Conservation (phyloP, 2,113 vertebrate species). For the Nematolebias whitei region DNA sequence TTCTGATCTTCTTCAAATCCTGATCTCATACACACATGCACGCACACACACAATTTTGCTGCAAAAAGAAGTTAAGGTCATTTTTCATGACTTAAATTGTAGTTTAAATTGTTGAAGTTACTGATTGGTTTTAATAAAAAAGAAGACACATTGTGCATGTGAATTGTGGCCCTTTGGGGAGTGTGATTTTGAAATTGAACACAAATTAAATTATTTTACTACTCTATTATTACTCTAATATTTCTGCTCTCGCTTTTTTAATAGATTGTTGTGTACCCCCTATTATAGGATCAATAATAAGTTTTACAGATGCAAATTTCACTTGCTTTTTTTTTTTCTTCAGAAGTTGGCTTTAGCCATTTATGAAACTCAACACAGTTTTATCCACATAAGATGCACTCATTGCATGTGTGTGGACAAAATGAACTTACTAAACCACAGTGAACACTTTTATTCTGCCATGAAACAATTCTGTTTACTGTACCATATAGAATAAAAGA, state of each 20-base stretch:
- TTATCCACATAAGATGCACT: too few species aligned
- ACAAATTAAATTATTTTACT: too few species aligned
- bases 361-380: too few species aligned
- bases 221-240: too few species aligned
- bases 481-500: too few species aligned
- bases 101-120: constrained; percentile 61
- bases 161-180: background rate
- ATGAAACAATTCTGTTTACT: too few species aligned
- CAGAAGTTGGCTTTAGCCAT: background rate
- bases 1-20: constrained; percentile 32
- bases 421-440: too few species aligned
- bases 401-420: too few species aligned
- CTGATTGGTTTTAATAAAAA: constrained; percentile 72
- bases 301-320: background rate
- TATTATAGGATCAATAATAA: too few species aligned
- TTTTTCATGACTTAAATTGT: constrained; percentile 51
- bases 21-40: constrained; percentile 4
- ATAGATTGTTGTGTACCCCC: too few species aligned
- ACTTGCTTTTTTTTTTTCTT: background rate
- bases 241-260: too few species aligned
- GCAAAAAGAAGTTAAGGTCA: constrained; percentile 24
- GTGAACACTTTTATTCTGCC: too few species aligned
- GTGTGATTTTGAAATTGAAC: background rate
- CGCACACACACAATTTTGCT: constrained; percentile 9
- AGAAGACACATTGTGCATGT: constrained; percentile 49